Conservation (phyloP, 1,140 invertebrate species). For the Platyura marginata region DNA sequence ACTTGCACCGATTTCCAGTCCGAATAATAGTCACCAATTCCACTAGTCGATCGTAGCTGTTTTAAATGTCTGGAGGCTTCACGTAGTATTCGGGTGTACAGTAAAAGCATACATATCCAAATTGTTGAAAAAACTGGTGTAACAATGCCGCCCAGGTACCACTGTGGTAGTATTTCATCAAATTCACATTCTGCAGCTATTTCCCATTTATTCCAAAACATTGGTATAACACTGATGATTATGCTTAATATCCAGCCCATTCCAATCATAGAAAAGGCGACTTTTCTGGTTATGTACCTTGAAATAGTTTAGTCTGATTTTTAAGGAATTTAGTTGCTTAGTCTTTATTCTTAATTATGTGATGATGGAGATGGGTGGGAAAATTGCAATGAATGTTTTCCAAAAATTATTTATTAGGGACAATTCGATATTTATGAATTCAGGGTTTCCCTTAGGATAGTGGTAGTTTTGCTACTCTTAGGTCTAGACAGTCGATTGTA, state of each 20-base stretch:
- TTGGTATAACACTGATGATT: slow-evolving; percentile 38
- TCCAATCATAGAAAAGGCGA: slow-evolving; percentile 35
- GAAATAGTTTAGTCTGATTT: too few relatives aligned
- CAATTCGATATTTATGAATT: too few relatives aligned
- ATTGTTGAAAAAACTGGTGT: slow-evolving; percentile 45
- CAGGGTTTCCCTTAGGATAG: too few relatives aligned
- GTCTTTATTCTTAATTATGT: too few relatives aligned
- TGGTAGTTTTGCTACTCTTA: too few relatives aligned
- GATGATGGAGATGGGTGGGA: too few relatives aligned
- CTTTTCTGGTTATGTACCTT: slow-evolving; percentile 39
- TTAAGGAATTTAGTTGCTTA: too few relatives aligned
- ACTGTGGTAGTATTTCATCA: slow-evolving; percentile 18
- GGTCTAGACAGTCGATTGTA: too few relatives aligned
- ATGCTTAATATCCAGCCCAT: slow-evolving; percentile 41
- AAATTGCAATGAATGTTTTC: too few relatives aligned
- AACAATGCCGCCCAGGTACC: slow-evolving; percentile 43
- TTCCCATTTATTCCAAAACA: slow-evolving; percentile 53
- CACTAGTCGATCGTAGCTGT: slow-evolving; percentile 33
- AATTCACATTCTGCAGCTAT: slow-evolving; percentile 32
- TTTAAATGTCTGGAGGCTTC: slow-evolving; percentile 47
- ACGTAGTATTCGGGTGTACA: slow-evolving; percentile 56
- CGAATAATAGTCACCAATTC: slow-evolving; percentile 30
- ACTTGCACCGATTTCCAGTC: slow-evolving; percentile 54
- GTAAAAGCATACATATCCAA: slow-evolving; percentile 46
- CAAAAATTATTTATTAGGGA: too few relatives aligned